A percentile compares a stretch with the other conserved stretches of the same genome.
Evolutionary conservation across 2,888 invertebrate species (phyloP).

Genomic region (Belgica antarctica): DNA sequence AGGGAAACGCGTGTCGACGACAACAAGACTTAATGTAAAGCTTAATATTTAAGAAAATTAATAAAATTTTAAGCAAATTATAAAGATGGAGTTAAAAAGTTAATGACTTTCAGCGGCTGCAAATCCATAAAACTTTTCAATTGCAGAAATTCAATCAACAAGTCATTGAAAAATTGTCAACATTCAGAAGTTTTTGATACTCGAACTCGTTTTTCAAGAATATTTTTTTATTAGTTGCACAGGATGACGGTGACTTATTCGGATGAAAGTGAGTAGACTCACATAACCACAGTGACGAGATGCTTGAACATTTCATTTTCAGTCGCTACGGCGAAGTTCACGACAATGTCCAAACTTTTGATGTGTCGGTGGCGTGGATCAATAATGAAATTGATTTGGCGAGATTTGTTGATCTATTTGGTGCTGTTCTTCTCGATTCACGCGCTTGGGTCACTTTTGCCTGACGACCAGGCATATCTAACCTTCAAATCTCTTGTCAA

Average conservation of each 20-base stretch:
- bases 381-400: conserved; percentile 6
- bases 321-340: conserved; percentile 17
- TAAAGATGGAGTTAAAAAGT: too few species aligned
- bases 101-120: too few species aligned
- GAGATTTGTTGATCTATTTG: conserved; percentile 14
- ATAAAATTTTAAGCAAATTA: too few species aligned
- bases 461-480: background rate
- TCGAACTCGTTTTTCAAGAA: too few species aligned
- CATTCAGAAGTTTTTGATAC: too few species aligned
- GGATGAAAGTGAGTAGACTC: background rate
- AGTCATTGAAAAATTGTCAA: too few species aligned
- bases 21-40: too few species aligned
- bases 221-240: too few species aligned
- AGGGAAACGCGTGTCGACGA: too few species aligned
- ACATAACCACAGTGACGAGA: background rate
- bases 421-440: background rate
- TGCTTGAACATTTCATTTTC: background rate
- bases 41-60: too few species aligned
- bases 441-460: background rate
- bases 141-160: too few species aligned
- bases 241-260: conserved; percentile 20
- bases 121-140: too few species aligned
- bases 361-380: conserved; percentile 22
- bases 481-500: background rate
- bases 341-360: background rate